Base-by-base conservation (phyloP, 2,797 vertebrate genomes). In the Synaphobranchus kaupii region DNA sequence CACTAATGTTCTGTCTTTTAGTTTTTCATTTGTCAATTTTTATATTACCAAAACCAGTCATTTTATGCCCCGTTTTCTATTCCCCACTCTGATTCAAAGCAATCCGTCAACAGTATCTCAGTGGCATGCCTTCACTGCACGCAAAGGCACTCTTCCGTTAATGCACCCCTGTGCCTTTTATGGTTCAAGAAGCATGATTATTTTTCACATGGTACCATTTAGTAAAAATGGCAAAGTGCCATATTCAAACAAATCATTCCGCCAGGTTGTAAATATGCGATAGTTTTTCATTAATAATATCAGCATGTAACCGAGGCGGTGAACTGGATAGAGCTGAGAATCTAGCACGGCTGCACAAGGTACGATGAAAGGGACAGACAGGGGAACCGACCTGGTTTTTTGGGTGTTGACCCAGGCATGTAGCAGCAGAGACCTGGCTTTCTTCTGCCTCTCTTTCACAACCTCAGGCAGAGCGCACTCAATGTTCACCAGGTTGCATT, bases 391-490 rank as follows among this genome's bases (percentile, higher is more conserved):
- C 95, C 95, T 96, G 93, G 92, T 93, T 89, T 85, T 94, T 86
- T 93, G 89, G 17, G 96, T 94, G 93, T 98, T 99, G 93, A 98
- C 92, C 98, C 97, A 98, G 78, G 94, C 93, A 73, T 95, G 97
- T n/a, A 98, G 86, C 0, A 96, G 97, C 89, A 98, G 92, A n/a
- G 92, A 94, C 56, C 93, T 94, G 76, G 96, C 95, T 90, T 96
- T 95, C 89, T 96, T 90, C 87, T 98, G 96, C 89, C 95, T 97
- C 82, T 89, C 96, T 88, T 92, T 94, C 84, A 98, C 78, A 0
- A 85, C 94, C 92, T 98, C 95, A 0, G 97, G 97, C 85, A 99
- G 92, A 90, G 97, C 93, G 60, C 91, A 91, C 39, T 97, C 96
- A 86, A 98, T 95, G 63, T 96, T 96, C 89, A 92, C 89, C 89